Evolutionary conservation across 2,888 invertebrate genomes (phyloP), one percentile per base, ranked within the genome.

Genomic region (Cephus pygmeus): DNA sequence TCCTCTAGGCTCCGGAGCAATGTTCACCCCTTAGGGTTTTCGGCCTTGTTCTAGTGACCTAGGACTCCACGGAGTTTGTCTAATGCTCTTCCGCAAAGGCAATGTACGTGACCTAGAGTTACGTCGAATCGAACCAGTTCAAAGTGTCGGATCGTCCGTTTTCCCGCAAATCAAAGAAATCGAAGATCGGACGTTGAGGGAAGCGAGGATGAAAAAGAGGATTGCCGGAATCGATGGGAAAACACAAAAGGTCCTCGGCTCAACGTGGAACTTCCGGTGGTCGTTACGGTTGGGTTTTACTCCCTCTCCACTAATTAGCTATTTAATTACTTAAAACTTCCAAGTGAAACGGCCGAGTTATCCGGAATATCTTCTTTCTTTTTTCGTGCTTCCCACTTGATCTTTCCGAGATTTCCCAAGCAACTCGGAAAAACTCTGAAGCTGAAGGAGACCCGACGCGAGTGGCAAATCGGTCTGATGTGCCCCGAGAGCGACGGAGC

Each of bases 321-420:
- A 71, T 71, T 71, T 34, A 34, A 71, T 71, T 34, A 34, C 71
- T 71, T 31, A 71, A 30, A 71, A 71, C 15, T 71, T 71, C 31
- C 33, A 71, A 71, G 6, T 34, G 71, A 31, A 71, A 34, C 71
- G 31, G 23, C 56, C 56, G 23, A 56, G 23, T 9, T 56, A 6
- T 56, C 56, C 56, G 56, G 56, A 56, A 56, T 56, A 56, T 56
- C 56, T 56, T 23, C 9, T 23, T 1, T 40, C 56, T 56, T 23
- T 23, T 56, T 2, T 9, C 6, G 0, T 56, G 23, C 23, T 9
- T 9, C 23, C 56, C 0, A 56, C 23, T 23, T 56, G 56, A 23
- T 56, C 56, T 9, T 56, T 1, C 40, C 40, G 1, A 23, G 40
- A 23, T 56, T 56, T 23, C 23, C 9, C 23, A 56, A 23, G 40